phyloP scores from a whole-genome alignment of 1,140 invertebrate species.

The Pygmarrhopalites habei region DNA sequence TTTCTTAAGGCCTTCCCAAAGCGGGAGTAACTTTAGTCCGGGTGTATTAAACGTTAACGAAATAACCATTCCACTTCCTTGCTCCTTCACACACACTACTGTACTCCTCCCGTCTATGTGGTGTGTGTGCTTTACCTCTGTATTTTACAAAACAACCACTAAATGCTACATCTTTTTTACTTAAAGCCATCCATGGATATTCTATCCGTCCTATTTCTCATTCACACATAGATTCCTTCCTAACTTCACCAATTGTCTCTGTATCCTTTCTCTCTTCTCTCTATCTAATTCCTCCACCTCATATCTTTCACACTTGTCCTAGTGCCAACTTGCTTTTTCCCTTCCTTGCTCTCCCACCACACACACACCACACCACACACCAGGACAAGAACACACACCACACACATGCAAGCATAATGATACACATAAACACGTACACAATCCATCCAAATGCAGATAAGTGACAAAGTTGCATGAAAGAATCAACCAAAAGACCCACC shows the following conservation, averaged over 20 bases:
- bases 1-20: background rate
- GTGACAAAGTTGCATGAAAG: too few species aligned
- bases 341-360: constrained; percentile 3
- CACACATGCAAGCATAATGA: background rate
- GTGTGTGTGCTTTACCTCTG: too few species aligned
- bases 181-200: too few species aligned
- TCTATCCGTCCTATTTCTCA: constrained; percentile 23
- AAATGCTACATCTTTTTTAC: too few species aligned
- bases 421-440: background rate
- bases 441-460: background rate
- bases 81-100: too few species aligned
- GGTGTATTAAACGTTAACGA: too few species aligned
- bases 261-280: too few species aligned
- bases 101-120: too few species aligned
- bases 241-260: constrained; percentile 9
- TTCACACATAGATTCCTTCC: constrained; percentile 29
- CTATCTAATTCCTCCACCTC: constrained; percentile 29
- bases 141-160: too few species aligned
- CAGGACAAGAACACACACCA: background rate
- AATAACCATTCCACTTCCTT: too few species aligned
- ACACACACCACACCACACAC: background rate
- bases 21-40: too few species aligned
- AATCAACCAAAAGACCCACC: too few species aligned
- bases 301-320: constrained; percentile 26
- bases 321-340: constrained; percentile 20